Percentiles rank a stretch among this genome's conserved stretches.
Conservation (phyloP, 2,888 invertebrate species). For the Apotomis betuletana region DNA sequence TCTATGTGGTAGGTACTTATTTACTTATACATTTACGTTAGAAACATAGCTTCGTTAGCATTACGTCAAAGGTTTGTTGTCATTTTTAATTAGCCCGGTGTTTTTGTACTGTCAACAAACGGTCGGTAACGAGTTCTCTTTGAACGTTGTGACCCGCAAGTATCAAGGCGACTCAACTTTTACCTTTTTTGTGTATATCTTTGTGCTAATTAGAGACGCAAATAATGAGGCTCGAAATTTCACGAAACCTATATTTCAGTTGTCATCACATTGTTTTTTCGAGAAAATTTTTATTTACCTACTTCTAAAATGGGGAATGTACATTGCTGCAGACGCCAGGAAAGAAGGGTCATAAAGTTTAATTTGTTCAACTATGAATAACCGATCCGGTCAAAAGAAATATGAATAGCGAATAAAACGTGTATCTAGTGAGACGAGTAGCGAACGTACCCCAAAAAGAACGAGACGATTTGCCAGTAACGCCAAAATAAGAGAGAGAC, state of each 20-base stretch:
- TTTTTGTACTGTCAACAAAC: conserved; percentile 15
- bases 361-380: no score
- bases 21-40: not conserved
- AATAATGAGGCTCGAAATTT: conserved; percentile 22
- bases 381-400: no score
- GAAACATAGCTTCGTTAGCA: conserved; percentile 4
- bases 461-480: no score
- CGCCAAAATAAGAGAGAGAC: no score
- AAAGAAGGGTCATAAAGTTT: no score
- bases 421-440: no score
- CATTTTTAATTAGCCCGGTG: conserved; percentile 29
- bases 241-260: not conserved
- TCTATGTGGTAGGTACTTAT: no score
- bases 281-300: not conserved
- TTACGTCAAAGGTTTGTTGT: conserved; percentile 27
- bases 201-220: conserved; percentile 27
- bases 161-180: conserved; percentile 5
- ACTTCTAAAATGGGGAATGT: no score
- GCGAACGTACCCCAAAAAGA: no score
- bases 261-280: not conserved
- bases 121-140: conserved; percentile 36
- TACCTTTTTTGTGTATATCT: not conserved
- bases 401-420: no score
- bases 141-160: conserved; percentile 25
- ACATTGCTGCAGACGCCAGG: no score